These are phyloP conservation scores for Subanguina moxae DNA, from an alignment of 1,140 invertebrate genomes.

Conservation along the genomic window DNA sequence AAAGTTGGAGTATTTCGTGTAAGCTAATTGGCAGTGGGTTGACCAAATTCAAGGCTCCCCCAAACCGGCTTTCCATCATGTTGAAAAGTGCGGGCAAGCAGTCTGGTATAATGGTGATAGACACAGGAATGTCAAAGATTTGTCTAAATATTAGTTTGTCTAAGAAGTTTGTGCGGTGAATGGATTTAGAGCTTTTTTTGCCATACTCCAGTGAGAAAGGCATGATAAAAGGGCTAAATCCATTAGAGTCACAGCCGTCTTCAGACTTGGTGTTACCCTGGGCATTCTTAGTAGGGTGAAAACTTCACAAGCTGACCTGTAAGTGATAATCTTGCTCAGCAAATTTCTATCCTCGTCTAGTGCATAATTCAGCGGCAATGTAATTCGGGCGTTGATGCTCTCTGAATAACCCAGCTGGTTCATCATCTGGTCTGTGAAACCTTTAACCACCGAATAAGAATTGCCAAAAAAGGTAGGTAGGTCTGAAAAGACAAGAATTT, in stretches of 20 bases:
- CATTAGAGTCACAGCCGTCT: no score
- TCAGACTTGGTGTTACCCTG: no score
- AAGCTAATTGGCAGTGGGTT: slow-evolving; percentile 55
- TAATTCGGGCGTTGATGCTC: slow-evolving; percentile 55
- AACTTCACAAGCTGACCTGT: slow-evolving; percentile 31
- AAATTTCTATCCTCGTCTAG: slow-evolving; percentile 54
- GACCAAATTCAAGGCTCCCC: slow-evolving; percentile 53
- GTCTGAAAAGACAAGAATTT: slow-evolving; percentile 37
- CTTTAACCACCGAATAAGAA: slow-evolving; percentile 59
- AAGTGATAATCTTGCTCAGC: slow-evolving; percentile 53
- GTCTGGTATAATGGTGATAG: slow-evolving; percentile 57
- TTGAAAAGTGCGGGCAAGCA: slow-evolving; percentile 53
- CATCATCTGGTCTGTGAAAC: slow-evolving; percentile 57
- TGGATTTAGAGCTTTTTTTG: background rate
- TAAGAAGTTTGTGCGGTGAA: background rate
- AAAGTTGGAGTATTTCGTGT: slow-evolving; percentile 53
- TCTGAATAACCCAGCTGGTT: slow-evolving; percentile 38
- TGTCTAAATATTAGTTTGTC: no score
- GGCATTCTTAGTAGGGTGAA: no score
- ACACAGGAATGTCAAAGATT: slow-evolving; percentile 58
- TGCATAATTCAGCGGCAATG: slow-evolving; percentile 55
- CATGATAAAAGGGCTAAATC: no score
- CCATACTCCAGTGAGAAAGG: no score
- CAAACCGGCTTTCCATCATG: slow-evolving; percentile 51
- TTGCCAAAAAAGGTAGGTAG: slow-evolving; percentile 58